Evolutionary conservation across 2,113 vertebrate species (phyloP), one percentile per base, ranked within the genome.

Genomic region (Rostratula benghalensis): DNA sequence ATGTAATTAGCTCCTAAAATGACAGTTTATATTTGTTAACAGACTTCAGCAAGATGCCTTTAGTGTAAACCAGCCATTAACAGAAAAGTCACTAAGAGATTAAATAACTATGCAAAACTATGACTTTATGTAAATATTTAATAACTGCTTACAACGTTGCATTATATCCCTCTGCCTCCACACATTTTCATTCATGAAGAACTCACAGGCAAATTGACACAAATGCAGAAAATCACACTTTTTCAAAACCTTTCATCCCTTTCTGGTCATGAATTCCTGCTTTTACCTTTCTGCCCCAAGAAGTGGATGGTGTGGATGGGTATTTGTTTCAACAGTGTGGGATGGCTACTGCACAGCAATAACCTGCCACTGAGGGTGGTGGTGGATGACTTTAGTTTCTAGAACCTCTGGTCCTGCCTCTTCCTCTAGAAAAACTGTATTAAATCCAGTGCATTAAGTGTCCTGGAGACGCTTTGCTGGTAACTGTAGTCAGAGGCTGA

Each of bases 401-500:
- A 23, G 16, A 46, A 67, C 25, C 70, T 85, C 59, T 88, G 45
- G 8, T 79, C 31, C 53, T 79, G 27, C 25, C 43, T 92, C 39
- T 83, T 88, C 21, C 9, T 89, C 25, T 87, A 31, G 68, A 89
- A 37, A 16, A 92, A 65, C 35, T 84, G 10, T 45, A 12, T 90
- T 83, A 90, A 63, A 19, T 56, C 18, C 33, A 41, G 75, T 77
- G 54, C 6, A 1, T 35, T n/a, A 76, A 80, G 65, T 48, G 30
- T 88, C 57, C 85, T 68, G 59, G 91, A 96, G 96, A 61, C 24
- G 4, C 89, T 90, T 95, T 95, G 43, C 87, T 93, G 74, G 63
- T 96, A 82, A 93, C 94, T 83, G 43, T 84, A 97, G 96, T 79
- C 33, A 18, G 77, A 81, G 63, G 57, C 43, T 89, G 93, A 95